Percentiles rank a stretch among this genome's conserved stretches.
Evolutionary conservation across 2,797 vertebrate genomes (phyloP).

Genomic region (Gadopsis marmoratus): DNA sequence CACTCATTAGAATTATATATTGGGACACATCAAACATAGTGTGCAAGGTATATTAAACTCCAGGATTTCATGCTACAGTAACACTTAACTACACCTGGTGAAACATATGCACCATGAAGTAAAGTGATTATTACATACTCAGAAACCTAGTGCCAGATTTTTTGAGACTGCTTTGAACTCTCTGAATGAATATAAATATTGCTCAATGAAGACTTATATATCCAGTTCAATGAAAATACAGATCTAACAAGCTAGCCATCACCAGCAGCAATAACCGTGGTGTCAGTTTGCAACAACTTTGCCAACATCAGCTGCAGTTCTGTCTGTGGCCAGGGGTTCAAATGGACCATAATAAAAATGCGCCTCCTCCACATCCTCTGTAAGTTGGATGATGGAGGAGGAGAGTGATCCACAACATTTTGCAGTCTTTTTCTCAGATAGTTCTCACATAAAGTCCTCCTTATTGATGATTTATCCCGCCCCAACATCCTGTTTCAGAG

Average conservation of each 20-base stretch:
- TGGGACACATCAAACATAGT: not conserved
- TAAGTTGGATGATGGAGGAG: not conserved
- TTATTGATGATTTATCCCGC: not conserved
- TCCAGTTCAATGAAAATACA: not conserved
- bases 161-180: not conserved
- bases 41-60: conserved; percentile 1
- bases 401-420: conserved; percentile 7
- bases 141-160: not conserved
- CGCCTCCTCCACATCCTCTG: conserved; percentile 10
- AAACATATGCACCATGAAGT: not conserved
- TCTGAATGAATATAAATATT: not conserved
- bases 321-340: conserved; percentile 6
- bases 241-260: not conserved
- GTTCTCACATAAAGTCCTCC: not conserved
- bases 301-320: conserved; percentile 14
- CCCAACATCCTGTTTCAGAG: conserved; percentile 6
- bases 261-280: not conserved
- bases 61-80: not conserved
- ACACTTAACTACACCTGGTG: not conserved
- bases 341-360: not conserved
- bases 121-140: conserved; percentile 1
- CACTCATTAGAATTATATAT: not conserved
- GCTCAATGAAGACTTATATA: not conserved
- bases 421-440: not conserved
- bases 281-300: conserved; percentile 13